Conservation (phyloP, 2,113 vertebrate species). For the Todiramphus chloris region DNA sequence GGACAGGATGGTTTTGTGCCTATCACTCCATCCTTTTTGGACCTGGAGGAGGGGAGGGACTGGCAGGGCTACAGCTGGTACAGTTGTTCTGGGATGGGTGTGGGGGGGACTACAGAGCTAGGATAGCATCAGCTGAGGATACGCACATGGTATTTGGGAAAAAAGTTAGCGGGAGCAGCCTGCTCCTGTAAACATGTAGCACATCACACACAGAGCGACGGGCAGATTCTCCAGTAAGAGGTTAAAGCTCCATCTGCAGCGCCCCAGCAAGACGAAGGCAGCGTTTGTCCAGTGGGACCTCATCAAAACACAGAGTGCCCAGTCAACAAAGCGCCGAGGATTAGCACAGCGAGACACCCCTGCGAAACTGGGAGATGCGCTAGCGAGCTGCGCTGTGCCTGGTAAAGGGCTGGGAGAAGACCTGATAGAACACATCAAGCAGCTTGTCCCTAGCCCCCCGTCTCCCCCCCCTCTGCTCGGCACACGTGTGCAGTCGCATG, state of each 20-base stretch:
- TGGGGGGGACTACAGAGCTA: background rate
- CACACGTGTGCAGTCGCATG: background rate
- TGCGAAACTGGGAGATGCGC: rapidly evolving
- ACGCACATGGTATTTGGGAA: background rate
- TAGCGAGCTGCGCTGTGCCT: background rate
- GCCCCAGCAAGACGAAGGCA: background rate
- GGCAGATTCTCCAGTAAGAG: background rate
- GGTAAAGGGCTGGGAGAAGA: background rate
- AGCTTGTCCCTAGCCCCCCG: background rate
- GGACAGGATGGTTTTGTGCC: background rate
- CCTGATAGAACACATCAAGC: background rate
- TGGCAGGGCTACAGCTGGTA: background rate
- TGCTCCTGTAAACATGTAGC: background rate
- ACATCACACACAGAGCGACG: background rate
- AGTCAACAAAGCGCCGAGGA: background rate
- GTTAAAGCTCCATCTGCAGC: background rate
- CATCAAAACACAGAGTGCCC: background rate
- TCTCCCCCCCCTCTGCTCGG: background rate
- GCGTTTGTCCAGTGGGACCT: background rate
- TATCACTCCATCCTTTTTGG: background rate
- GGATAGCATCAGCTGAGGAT: background rate
- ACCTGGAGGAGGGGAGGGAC: background rate
- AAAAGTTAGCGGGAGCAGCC: background rate
- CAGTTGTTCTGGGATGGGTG: background rate
- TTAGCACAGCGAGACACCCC: background rate